Evolutionary conservation across 1,140 invertebrate genomes (phyloP).

Genomic region (Drosophila tropicalis): DNA sequence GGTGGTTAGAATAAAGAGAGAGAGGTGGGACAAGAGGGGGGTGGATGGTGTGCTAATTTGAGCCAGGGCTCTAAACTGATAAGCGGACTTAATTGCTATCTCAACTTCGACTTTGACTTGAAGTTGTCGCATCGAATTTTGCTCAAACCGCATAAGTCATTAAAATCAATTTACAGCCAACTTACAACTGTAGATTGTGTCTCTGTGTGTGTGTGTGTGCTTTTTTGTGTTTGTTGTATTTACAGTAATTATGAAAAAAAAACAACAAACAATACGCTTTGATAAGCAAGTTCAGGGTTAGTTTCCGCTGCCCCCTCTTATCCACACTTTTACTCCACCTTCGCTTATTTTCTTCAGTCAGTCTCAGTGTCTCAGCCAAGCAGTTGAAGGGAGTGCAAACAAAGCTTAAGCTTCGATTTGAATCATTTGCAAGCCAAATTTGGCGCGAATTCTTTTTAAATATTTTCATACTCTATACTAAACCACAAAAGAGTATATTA

Average conservation of each 20-base stretch:
- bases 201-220: neutral
- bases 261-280: conserved; percentile 63
- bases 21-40: neutral
- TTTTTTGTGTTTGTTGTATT: conserved; percentile 35
- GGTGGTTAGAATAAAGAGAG: neutral
- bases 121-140: conserved; percentile 56
- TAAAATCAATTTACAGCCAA: conserved; percentile 48
- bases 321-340: neutral
- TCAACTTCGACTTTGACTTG: conserved; percentile 48
- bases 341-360: conserved; percentile 1
- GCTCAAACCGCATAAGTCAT: conserved; percentile 44
- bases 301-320: conserved; percentile 1
- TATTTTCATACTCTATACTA: conserved; percentile 52
- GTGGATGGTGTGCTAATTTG: conserved; percentile 62
- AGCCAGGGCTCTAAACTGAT: conserved; percentile 68
- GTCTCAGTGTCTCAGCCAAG: too few species aligned
- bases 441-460: conserved; percentile 61
- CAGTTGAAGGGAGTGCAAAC: conserved; percentile 12
- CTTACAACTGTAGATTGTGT: conserved; percentile 60
- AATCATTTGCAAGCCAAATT: conserved; percentile 76
- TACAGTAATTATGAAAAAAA: conserved; percentile 65
- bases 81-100: conserved; percentile 76
- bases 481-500: neutral
- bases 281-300: conserved; percentile 76
- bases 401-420: conserved; percentile 35